Percentiles rank a stretch among this genome's conserved stretches.
phyloP scores from a whole-genome alignment of 1,140 invertebrate genomes.

The Holotrichia oblita region DNA sequence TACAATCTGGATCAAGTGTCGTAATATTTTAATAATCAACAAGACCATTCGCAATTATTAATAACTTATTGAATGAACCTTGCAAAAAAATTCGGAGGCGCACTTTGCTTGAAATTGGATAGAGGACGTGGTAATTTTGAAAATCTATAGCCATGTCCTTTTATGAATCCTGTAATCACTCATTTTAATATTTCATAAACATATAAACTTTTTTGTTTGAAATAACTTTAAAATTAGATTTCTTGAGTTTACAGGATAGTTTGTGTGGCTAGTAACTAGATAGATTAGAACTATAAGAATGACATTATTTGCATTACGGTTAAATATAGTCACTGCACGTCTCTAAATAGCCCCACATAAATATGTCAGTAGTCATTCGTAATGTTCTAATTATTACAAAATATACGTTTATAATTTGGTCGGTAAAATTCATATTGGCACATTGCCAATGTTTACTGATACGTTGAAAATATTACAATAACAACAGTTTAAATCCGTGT shows the following conservation, averaged over 20 bases:
- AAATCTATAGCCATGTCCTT: not conserved
- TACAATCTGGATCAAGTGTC: too few relatives aligned
- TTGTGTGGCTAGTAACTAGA: not conserved
- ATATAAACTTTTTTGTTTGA: not conserved
- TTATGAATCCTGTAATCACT: too few relatives aligned
- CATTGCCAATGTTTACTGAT: constrained; percentile 11
- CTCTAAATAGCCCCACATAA: not conserved
- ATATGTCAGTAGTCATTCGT: constrained; percentile 8
- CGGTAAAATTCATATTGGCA: not conserved
- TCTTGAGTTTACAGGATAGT: not conserved
- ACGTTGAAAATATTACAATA: constrained; percentile 14
- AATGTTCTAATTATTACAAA: not conserved
- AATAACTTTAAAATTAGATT: not conserved
- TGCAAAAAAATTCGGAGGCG: too few relatives aligned
- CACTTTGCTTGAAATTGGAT: too few relatives aligned
- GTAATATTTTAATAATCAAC: too few relatives aligned
- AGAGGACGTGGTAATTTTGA: too few relatives aligned
- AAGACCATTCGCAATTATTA: too few relatives aligned
- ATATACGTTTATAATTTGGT: constrained; percentile 17
- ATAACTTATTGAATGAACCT: too few relatives aligned
- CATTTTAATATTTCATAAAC: too few relatives aligned
- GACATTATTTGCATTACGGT: not conserved
- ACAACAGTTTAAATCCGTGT: not conserved
- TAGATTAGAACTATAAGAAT: not conserved
- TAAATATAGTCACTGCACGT: not conserved